Evolutionary conservation across 1,140 invertebrate species (phyloP), one percentile per base, ranked within the genome.

Genomic region (Samia ricini): DNA sequence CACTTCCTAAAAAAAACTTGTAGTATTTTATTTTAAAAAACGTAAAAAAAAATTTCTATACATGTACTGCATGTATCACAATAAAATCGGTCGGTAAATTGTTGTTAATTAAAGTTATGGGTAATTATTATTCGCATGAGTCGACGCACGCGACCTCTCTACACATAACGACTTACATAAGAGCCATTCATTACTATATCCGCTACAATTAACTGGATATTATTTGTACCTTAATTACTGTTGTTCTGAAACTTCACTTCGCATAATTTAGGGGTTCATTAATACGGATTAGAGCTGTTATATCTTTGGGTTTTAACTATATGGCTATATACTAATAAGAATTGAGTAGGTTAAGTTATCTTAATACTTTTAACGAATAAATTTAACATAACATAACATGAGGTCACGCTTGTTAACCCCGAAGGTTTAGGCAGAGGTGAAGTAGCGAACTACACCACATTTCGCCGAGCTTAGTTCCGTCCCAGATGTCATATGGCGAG

Each of bases 151-250:
- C n/a, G n/a, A n/a, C n/a, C n/a, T 15, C 33, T 15, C 33, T 42
- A 42, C 1, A 15, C 33, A 15, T 42, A 42, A 42, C 33, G 33
- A 42, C 33, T 57, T 74, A 63, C 71, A 68, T 50, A 65, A 73
- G 76, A 68, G 54, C 73, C 74, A 77, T 80, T 76, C 71, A 70
- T 80, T 80, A 80, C 74, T 68, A 61, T 69, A 42, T 74, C 68
- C 76, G 72, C 74, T 79, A 42, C 33, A 42, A 85, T 85, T 83
- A 85, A 75, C 74, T 71, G 68, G 74, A 68, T 66, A 70, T 69
- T 76, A 72, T 72, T 71, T 69, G 68, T 65, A 57, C 68, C 66
- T 73, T 79, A 72, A 77, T 75, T 42, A 42, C 33, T 77, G 77
- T 71, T 76, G 69, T 76, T 75, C 68, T 74, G 74, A 65, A 75